Percentiles rank a stretch among this genome's conserved stretches.
Conservation (phyloP, 2,888 invertebrate genomes). For the Caprella mutica region DNA sequence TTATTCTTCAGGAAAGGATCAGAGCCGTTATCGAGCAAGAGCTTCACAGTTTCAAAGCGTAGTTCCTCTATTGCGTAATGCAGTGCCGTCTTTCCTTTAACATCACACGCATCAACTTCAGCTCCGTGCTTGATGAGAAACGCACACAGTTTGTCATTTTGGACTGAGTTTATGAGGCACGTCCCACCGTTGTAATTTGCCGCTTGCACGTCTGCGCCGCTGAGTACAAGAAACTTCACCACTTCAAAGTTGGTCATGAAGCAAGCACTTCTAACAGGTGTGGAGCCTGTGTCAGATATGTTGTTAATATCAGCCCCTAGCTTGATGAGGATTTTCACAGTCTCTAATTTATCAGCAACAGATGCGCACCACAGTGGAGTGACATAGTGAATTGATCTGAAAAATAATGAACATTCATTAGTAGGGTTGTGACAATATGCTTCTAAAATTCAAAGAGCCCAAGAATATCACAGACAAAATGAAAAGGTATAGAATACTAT, state of each 20-base stretch:
- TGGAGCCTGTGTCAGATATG: slow-evolving; percentile 63
- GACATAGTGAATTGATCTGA: slow-evolving; percentile 66
- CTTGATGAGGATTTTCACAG: slow-evolving; percentile 63
- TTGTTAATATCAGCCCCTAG: slow-evolving; percentile 78
- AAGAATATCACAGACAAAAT: too few species aligned
- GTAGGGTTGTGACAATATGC: too few species aligned
- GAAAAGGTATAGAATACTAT: too few species aligned
- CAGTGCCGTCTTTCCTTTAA: slow-evolving; percentile 78
- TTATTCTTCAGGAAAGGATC: slow-evolving; percentile 62
- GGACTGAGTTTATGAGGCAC: slow-evolving; percentile 84
- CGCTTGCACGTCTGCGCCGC: slow-evolving; percentile 69
- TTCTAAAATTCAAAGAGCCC: too few species aligned
- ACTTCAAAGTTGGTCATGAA: slow-evolving; percentile 80
- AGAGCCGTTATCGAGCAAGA: slow-evolving; percentile 67
- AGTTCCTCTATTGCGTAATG: slow-evolving; percentile 73
- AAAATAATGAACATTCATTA: too few species aligned
- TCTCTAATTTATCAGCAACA: slow-evolving; percentile 65
- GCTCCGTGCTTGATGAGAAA: slow-evolving; percentile 65
- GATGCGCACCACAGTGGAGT: slow-evolving; percentile 88
- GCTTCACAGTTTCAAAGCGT: slow-evolving; percentile 65
- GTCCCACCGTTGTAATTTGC: slow-evolving; percentile 86
- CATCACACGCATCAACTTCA: slow-evolving; percentile 72
- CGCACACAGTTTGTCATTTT: slow-evolving; percentile 66
- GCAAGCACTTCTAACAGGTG: slow-evolving; percentile 68
- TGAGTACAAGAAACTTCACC: slow-evolving; percentile 56